A percentile compares a stretch with the other conserved stretches of the same genome.
phyloP scores from a whole-genome alignment of 2,888 invertebrate species.

The Oconnorella tubifera region DNA sequence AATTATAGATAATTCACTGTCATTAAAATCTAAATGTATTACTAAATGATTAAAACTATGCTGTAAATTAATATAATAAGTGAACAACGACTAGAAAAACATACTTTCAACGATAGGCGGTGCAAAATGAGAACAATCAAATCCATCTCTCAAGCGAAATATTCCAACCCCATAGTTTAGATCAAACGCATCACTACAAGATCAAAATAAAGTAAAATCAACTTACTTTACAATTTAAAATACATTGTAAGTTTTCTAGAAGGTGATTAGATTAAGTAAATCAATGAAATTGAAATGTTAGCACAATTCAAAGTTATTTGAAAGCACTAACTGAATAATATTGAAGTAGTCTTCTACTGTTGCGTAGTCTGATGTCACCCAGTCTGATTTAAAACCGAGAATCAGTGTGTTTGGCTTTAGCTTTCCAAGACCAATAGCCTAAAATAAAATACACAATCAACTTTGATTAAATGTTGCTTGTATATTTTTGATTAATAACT shows the following conservation, averaged over 20 bases:
- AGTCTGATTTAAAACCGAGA: constrained; percentile 91
- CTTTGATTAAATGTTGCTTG: no score
- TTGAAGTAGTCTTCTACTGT: constrained; percentile 87
- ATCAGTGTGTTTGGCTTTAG: constrained; percentile 87
- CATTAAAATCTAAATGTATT: background rate
- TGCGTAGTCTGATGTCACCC: constrained; percentile 73
- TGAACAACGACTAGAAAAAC: no score
- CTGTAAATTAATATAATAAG: no score
- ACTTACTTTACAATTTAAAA: no score
- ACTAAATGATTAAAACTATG: no score
- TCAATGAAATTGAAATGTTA: no score
- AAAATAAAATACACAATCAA: constrained; percentile 16
- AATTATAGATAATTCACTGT: background rate
- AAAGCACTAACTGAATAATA: constrained; percentile 75
- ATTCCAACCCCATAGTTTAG: constrained; percentile 88
- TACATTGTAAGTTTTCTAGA: no score
- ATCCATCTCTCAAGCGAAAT: constrained; percentile 79
- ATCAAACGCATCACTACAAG: constrained; percentile 80
- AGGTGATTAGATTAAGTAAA: no score
- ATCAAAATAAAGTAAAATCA: no score
- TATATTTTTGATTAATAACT: no score
- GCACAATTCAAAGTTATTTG: no score
- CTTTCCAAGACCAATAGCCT: constrained; percentile 81
- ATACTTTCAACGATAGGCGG: background rate
- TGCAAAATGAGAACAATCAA: constrained; percentile 64